These are phyloP conservation scores for Poecilus cupreus DNA, from an alignment of 2,888 invertebrate species.

Conservation along the genomic window DNA sequence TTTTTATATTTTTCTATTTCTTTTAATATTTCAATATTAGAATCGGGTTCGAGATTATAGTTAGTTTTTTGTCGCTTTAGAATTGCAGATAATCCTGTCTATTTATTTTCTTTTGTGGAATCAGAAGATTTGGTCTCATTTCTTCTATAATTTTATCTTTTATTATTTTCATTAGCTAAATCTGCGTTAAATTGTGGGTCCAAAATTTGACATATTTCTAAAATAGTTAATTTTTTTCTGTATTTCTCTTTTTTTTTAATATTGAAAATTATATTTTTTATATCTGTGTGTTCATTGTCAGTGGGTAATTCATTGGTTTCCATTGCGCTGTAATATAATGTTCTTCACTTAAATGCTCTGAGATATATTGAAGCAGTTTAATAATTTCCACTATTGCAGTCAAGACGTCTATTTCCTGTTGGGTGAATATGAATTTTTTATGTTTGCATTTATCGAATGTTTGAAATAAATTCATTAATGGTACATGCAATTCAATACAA, in stretches of 20 bases:
- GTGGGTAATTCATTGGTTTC: not conserved
- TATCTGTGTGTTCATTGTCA: conserved; percentile 2
- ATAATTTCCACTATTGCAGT: conserved; percentile 3
- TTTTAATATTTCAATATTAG: not conserved
- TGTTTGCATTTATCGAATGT: not conserved
- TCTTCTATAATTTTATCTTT: not conserved
- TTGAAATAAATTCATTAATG: conserved; percentile 1
- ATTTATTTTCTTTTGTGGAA: not conserved
- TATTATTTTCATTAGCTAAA: not conserved
- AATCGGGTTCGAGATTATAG: not conserved
- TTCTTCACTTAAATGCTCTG: conserved; percentile 1
- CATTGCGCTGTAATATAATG: conserved; percentile 14
- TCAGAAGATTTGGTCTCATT: not conserved
- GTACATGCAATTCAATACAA: not conserved
- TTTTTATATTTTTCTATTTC: conserved; percentile 7
- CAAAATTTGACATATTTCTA: conserved; percentile 3
- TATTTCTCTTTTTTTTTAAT: not conserved
- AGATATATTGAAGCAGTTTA: not conserved
- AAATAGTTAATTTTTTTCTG: not conserved
- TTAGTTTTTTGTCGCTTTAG: not conserved
- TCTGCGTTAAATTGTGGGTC: not conserved
- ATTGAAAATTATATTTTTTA: not conserved
- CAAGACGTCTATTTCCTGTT: not conserved
- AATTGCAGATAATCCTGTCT: not conserved
- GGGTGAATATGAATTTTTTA: not conserved